Evolutionary conservation across 2,888 invertebrate species (phyloP), one percentile per base, ranked within the genome.

Genomic region (Thera britannica): DNA sequence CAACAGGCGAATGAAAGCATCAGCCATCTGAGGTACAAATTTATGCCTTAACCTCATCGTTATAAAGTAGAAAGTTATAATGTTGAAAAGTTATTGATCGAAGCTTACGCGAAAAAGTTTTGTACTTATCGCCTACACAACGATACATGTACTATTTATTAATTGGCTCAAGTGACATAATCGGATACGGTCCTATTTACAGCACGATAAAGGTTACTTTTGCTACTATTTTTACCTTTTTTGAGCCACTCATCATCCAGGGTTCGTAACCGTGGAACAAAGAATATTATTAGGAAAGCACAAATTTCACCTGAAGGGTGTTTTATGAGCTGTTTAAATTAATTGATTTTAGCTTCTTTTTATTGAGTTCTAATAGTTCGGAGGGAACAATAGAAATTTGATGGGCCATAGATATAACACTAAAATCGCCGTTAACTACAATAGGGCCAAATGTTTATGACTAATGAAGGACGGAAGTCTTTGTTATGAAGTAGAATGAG

Each of bases 71-170:
- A 49, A 48, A 62, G 64, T 80, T 81, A 77, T 0, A 23, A 2
- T n/a, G 57, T 0, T 38, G 1, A 46, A 65, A 75, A 82, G 84
- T 89, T 93, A 93, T 93, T 90, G 93, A 93, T 93, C 93, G 88
- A 79, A 87, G 83, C 90, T 89, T 85, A 86, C 83, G 89, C 89
- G 90, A 92, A 92, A 92, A 92, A 91, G 87, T 92, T 90, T 82
- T 84, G 85, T 88, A 89, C 88, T 89, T 89, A 89, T 89, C 87
- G 87, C 88, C 81, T 88, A 86, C 85, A 88, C 85, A 88, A 86
- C 71, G 71, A 73, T 75, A 75, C 74, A 82, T 83, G 86, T 83
- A 84, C 83, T 86, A 83, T 85, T 84, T 83, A 88, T 87, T 89
- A 88, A 88, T 89, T 89, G 89, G 83, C 84, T 72, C 71, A 74